phyloP scores from a whole-genome alignment of 2,113 vertebrate genomes.

The Myxocyprinus asiaticus region DNA sequence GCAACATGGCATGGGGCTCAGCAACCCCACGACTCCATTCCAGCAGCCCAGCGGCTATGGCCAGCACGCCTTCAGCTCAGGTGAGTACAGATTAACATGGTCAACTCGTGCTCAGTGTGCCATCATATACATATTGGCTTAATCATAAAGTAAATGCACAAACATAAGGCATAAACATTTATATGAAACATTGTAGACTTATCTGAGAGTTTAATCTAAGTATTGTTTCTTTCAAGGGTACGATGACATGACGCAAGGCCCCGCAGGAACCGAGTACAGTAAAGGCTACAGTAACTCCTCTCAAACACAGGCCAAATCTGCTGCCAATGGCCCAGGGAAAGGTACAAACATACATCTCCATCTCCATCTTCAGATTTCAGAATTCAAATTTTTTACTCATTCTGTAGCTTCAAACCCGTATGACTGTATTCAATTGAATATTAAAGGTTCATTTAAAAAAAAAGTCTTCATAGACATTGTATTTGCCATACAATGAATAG shows the following conservation, averaged over 20 bases:
- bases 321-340: constrained; percentile 90
- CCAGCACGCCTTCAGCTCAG: constrained; percentile 89
- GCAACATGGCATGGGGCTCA: constrained; percentile 87
- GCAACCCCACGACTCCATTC: constrained; percentile 83
- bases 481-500: too few species aligned
- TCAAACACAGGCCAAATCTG: constrained; percentile 93
- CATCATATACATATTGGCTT: not conserved
- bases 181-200: not conserved
- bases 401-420: too few species aligned
- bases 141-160: not conserved
- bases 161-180: too few species aligned
- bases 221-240: constrained; percentile 77
- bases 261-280: constrained; percentile 88
- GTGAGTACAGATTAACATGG: constrained; percentile 61
- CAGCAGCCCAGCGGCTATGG: constrained; percentile 88
- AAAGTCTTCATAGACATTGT: too few species aligned
- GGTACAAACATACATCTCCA: constrained; percentile 69
- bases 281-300: constrained; percentile 91
- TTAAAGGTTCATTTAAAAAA: too few species aligned
- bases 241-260: constrained; percentile 90
- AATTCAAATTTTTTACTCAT: too few species aligned
- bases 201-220: not conserved
- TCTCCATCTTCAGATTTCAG: too few species aligned
- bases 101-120: not conserved
- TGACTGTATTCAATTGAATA: too few species aligned